These are phyloP conservation scores for Calliphora vomitoria DNA, from an alignment of 2,888 invertebrate species.

Conservation along the genomic window DNA sequence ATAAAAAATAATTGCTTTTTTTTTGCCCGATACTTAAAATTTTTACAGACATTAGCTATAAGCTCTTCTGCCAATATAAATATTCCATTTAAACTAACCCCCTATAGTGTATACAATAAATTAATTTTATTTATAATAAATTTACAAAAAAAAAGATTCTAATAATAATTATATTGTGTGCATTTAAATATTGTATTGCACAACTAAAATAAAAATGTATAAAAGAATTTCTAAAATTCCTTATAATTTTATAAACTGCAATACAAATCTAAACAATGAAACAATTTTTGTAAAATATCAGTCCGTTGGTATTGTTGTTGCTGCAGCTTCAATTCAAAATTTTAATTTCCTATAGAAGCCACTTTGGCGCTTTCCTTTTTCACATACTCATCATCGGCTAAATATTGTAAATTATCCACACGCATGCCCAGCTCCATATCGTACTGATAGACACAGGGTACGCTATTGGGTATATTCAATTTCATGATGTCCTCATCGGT, in stretches of 20 bases:
- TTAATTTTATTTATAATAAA: conserved; percentile 13
- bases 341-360: conserved; percentile 89
- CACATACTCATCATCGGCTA: conserved; percentile 92
- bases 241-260: background rate
- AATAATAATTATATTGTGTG: conserved; percentile 1
- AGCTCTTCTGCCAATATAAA: too few species aligned
- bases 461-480: conserved; percentile 91
- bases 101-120: background rate
- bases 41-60: too few species aligned
- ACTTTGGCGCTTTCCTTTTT: conserved; percentile 91
- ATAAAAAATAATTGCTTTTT: too few species aligned
- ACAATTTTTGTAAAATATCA: conserved; percentile 55
- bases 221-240: background rate
- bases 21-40: too few species aligned
- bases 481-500: conserved; percentile 90
- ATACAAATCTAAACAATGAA: conserved; percentile 7
- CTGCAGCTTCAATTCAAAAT: background rate
- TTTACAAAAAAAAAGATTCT: background rate
- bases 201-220: background rate
- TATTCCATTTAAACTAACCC: too few species aligned
- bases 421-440: conserved; percentile 88
- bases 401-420: conserved; percentile 89
- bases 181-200: background rate
- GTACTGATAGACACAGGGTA: conserved; percentile 92
- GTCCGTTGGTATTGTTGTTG: conserved; percentile 29